Base-by-base conservation (phyloP, 2,797 vertebrate species). In the Ctenochaetus hawaiiensis region DNA sequence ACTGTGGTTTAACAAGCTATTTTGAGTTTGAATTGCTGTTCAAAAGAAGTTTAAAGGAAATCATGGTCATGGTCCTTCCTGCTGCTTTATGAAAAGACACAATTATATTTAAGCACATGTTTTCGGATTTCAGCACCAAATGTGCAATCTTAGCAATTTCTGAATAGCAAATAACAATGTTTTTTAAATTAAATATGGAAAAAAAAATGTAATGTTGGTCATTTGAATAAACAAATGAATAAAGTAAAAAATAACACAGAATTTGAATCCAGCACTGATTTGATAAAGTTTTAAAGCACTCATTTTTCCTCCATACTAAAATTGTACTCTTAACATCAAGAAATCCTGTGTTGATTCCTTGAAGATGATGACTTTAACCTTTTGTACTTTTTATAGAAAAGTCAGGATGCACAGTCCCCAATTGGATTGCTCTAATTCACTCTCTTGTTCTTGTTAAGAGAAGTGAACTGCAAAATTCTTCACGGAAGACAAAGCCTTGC, bases 381-480 rank as follows among this genome's bases (percentile, higher is more conserved):
- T 71, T 45, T 52, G 34, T 57, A 30, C n/a, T 67, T 70, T 13
- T 60, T 44, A 39, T 37, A 75, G 18, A 68, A 60, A 63, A 43
- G 5, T 41, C 52, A 67, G 20, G 70, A 71, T 30, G 20, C 41
- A 61, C 59, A 49, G 39, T 77, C 17, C 26, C 45, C 8, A 2
- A 30, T 41, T 72, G 43, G 51, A 62, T 5, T 34, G 6, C n/a
- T 16, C 51, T 8, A 20, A n/a, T 20, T 57, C 41, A 20, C 64
- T 17, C 43, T 23, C 20, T 63, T 26, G 41, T 14, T 58, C 34
- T 51, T 23, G 9, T 57, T 26, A 43, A 81, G 60, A 75, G 51
- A 71, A 85, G 53, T 65, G 57, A 78, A 74, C 60, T 76, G 72
- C 53, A 62, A 75, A 68, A 80, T 81, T 73, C 72, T 75, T 45